These are phyloP conservation scores for Nebria salina DNA, from an alignment of 2,888 invertebrate species.

Conservation along the genomic window DNA sequence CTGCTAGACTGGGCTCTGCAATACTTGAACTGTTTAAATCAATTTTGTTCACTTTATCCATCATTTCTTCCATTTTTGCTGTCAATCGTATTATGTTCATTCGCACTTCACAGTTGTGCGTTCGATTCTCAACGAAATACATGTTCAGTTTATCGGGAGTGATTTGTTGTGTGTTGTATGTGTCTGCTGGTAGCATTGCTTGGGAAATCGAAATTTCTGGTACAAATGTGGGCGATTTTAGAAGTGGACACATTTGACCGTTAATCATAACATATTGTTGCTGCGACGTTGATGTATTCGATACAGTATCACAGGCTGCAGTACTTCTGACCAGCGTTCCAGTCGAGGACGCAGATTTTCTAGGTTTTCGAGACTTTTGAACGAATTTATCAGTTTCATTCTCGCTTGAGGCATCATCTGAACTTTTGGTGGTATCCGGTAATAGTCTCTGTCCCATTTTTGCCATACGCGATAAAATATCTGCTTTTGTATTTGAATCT, in stretches of 20 bases:
- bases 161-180: constrained; percentile 40
- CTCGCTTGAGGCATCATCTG: constrained; percentile 62
- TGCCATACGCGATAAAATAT: constrained; percentile 67
- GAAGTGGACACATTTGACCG: constrained; percentile 54
- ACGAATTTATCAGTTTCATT: constrained; percentile 54
- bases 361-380: constrained; percentile 48
- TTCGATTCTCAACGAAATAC: constrained; percentile 69
- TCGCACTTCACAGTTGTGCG: constrained; percentile 73
- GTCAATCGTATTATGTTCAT: constrained; percentile 71
- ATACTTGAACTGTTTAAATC: constrained; percentile 35
- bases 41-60: constrained; percentile 65
- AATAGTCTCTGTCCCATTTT: constrained; percentile 68
- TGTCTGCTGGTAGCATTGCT: constrained; percentile 39
- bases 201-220: constrained; percentile 49
- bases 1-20: constrained; percentile 52
- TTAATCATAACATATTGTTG: constrained; percentile 49
- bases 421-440: constrained; percentile 55
- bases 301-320: constrained; percentile 25
- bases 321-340: not conserved
- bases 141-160: constrained; percentile 64
- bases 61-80: constrained; percentile 71
- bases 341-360: constrained; percentile 30
- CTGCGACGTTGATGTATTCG: constrained; percentile 18
- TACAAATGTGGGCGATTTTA: constrained; percentile 53
- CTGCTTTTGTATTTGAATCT: constrained; percentile 58